These are phyloP conservation scores for Alces alces DNA, from an alignment of 2,113 vertebrate genomes.

Conservation along the genomic window DNA sequence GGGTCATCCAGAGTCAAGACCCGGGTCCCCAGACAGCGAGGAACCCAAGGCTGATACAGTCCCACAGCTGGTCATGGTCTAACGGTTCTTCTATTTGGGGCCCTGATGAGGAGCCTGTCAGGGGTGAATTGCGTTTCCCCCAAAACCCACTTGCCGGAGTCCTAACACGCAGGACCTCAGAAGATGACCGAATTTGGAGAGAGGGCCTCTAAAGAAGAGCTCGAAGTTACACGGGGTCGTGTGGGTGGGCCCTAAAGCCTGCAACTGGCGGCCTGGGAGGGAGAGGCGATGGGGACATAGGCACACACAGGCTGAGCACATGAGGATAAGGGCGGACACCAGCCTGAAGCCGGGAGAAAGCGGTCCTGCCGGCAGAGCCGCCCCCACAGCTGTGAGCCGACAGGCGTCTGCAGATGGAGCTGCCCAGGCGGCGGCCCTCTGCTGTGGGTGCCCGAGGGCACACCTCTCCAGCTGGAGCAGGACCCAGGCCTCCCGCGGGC, in stretches of 20 bases:
- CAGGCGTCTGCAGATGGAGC: not conserved
- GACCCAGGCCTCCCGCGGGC: not conserved
- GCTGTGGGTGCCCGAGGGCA: not conserved
- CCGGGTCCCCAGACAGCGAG: not conserved
- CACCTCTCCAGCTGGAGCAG: not conserved
- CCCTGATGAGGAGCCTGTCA: not conserved
- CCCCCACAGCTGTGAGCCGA: not conserved
- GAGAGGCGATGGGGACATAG: not conserved
- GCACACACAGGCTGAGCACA: not conserved
- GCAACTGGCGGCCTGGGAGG: not conserved
- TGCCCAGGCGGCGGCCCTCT: not conserved
- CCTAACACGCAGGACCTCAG: not conserved
- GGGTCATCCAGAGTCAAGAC: not conserved
- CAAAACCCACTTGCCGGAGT: not conserved
- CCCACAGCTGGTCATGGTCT: not conserved
- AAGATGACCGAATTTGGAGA: not conserved
- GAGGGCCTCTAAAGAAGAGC: not conserved
- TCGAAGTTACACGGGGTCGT: not conserved
- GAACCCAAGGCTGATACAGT: no score
- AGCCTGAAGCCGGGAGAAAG: not conserved
- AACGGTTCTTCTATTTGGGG: accelerated
- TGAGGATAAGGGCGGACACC: not conserved
- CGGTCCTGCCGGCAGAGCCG: not conserved
- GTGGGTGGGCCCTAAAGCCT: not conserved
- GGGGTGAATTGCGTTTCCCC: not conserved